phyloP scores from a whole-genome alignment of 2,113 vertebrate species.

The Zosterops lateralis region DNA sequence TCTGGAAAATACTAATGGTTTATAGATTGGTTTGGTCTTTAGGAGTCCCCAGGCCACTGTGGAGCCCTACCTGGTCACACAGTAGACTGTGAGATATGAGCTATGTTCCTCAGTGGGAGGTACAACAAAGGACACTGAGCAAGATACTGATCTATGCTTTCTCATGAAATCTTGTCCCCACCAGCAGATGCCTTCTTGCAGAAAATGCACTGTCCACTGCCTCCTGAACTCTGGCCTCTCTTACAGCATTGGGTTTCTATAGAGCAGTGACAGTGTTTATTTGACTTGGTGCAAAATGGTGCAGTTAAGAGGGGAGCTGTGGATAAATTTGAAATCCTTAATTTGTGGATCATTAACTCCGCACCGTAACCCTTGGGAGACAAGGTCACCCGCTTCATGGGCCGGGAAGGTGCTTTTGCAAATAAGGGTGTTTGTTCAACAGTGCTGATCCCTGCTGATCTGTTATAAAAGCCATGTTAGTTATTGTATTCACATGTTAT shows the following conservation, averaged over 20 bases:
- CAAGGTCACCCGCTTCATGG: constrained; percentile 27
- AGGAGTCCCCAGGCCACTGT: not conserved
- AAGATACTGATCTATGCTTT: not conserved
- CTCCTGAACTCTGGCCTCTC: not conserved
- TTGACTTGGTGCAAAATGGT: not conserved
- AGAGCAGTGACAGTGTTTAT: not conserved
- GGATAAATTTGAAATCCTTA: constrained; percentile 28
- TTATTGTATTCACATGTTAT: constrained; percentile 36
- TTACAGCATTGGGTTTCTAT: not conserved
- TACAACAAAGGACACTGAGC: not conserved
- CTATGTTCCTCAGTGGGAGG: not conserved
- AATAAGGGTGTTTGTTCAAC: constrained; percentile 60
- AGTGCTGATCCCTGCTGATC: constrained; percentile 52
- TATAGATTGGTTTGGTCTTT: not conserved
- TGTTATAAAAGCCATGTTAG: constrained; percentile 47
- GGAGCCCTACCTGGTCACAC: not conserved
- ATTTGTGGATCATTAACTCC: constrained; percentile 47
- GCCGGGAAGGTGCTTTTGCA: constrained; percentile 48
- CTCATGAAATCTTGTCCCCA: not conserved
- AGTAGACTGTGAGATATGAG: not conserved
- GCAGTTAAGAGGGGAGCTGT: not conserved
- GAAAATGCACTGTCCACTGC: not conserved
- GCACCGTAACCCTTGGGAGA: constrained; percentile 15
- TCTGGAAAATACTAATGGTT: not conserved
- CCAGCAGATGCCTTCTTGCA: not conserved